Evolutionary conservation across 2,113 vertebrate species (phyloP).

Genomic region (Corapipo altera): DNA sequence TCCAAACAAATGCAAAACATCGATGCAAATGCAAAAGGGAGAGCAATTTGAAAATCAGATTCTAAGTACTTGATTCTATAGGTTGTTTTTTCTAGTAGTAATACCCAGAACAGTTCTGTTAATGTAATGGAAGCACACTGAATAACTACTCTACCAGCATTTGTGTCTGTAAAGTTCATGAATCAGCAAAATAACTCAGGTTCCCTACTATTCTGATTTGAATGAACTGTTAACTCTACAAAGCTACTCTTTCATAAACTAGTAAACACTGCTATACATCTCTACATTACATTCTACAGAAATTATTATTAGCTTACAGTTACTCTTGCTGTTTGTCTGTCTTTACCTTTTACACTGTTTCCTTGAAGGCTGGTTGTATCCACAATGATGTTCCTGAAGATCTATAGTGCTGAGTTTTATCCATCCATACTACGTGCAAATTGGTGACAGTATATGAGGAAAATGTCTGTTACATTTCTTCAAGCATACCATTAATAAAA

Average conservation of each 20-base stretch:
- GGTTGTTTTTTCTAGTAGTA: slow-evolving; percentile 53
- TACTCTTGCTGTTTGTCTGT: neutral
- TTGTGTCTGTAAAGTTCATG: slow-evolving; percentile 34
- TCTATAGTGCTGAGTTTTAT: neutral
- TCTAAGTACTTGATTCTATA: slow-evolving; percentile 63
- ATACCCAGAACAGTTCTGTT: slow-evolving; percentile 43
- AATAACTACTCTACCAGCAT: slow-evolving; percentile 13
- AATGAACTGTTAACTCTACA: slow-evolving; percentile 4
- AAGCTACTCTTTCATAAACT: neutral
- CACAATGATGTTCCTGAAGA: neutral
- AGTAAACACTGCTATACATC: neutral
- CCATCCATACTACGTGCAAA: neutral
- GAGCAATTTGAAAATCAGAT: slow-evolving; percentile 68
- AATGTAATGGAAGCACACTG: neutral
- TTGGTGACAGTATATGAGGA: neutral
- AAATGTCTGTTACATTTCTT: neutral
- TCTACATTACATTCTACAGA: neutral
- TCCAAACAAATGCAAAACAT: slow-evolving; percentile 81
- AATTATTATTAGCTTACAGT: neutral
- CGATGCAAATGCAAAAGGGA: slow-evolving; percentile 73
- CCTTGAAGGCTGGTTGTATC: neutral
- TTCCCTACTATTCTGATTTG: slow-evolving; percentile 21
- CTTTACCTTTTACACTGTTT: neutral
- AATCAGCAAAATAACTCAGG: slow-evolving; percentile 26
- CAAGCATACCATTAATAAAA: neutral